Conservation (phyloP, 2,113 vertebrate species). For the Psophia crepitans region DNA sequence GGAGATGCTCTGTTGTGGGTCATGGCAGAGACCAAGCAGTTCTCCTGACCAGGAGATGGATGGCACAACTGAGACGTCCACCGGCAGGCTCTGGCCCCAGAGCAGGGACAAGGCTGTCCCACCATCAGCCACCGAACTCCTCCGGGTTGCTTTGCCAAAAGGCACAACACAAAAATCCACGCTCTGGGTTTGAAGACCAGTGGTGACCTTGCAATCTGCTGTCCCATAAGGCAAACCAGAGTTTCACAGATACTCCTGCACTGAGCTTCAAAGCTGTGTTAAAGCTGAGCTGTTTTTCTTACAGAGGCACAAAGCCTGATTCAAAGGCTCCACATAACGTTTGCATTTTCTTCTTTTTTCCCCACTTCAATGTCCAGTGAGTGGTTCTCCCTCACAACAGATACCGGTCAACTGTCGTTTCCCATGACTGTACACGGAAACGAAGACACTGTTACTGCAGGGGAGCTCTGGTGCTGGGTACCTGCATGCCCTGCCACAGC, state of each 20-base stretch:
- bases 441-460: background rate
- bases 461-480: background rate
- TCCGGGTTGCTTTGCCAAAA: background rate
- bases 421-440: background rate
- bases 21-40: fast-evolving
- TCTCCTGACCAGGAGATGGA: background rate
- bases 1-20: background rate
- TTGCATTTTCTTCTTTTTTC: background rate
- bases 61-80: background rate
- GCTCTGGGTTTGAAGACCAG: background rate
- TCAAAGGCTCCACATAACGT: background rate
- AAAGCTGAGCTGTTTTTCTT: background rate
- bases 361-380: background rate
- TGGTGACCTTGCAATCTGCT: background rate
- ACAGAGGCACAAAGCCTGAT: background rate
- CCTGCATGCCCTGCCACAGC: too few species aligned
- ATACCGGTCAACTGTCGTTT: background rate
- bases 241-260: background rate
- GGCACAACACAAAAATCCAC: background rate
- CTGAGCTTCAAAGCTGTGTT: background rate
- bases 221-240: background rate
- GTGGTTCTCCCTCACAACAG: background rate
- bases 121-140: background rate
- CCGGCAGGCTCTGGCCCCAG: background rate
- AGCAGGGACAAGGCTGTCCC: background rate